phyloP scores from a whole-genome alignment of 2,113 vertebrate species.

The Lycocorax pyrrhopterus region DNA sequence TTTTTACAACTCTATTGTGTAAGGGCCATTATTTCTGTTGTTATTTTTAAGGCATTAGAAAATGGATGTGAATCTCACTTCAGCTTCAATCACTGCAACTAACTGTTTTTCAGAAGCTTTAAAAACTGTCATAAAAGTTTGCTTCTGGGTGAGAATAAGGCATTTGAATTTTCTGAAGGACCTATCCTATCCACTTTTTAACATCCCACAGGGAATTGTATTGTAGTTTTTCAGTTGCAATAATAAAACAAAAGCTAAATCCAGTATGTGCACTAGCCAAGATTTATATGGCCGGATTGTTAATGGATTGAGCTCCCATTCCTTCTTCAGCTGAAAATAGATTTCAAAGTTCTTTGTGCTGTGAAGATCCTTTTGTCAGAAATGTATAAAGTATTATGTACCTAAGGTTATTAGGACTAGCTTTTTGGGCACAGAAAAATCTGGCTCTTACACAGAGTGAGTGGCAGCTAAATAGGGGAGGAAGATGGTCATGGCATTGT shows the following conservation, averaged over 20 bases:
- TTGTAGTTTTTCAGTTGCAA: slow-evolving; percentile 7
- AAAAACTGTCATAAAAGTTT: slow-evolving; percentile 52
- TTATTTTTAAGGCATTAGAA: slow-evolving; percentile 58
- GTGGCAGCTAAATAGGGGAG: neutral
- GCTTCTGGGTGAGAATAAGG: slow-evolving; percentile 29
- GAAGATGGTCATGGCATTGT: neutral
- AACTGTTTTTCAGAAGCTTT: slow-evolving; percentile 42
- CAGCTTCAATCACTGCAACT: slow-evolving; percentile 36
- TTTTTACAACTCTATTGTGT: slow-evolving; percentile 68
- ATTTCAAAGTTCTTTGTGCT: neutral
- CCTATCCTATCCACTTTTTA: neutral
- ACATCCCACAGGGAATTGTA: neutral
- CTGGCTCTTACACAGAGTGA: neutral
- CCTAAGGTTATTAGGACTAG: neutral
- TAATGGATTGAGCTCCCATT: neutral
- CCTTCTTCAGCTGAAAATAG: neutral
- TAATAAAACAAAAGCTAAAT: slow-evolving; percentile 44
- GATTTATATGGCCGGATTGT: neutral
- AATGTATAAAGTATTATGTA: neutral
- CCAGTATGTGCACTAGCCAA: neutral
- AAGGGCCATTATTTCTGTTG: slow-evolving; percentile 47
- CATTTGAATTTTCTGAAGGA: slow-evolving; percentile 34
- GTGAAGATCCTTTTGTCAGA: neutral
- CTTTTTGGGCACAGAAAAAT: neutral
- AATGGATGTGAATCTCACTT: slow-evolving; percentile 45